These are phyloP conservation scores for Diarsia rubi DNA, from an alignment of 2,888 invertebrate genomes.

Conservation along the genomic window DNA sequence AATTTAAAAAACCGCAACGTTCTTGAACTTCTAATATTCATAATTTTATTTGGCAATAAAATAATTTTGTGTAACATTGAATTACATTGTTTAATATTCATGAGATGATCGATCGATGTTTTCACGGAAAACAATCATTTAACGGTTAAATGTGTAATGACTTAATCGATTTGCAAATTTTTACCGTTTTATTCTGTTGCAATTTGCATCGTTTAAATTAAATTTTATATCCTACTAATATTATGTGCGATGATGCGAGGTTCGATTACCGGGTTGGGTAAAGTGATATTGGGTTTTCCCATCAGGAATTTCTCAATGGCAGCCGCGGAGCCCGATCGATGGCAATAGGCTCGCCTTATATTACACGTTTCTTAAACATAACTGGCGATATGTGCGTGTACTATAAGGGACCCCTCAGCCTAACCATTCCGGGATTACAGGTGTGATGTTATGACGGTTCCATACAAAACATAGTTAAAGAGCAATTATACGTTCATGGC, in stretches of 20 bases:
- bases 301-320: not conserved
- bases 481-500: conserved; percentile 13
- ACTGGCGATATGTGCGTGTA: not conserved
- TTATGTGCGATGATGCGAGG: too few species aligned
- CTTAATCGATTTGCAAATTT: conserved; percentile 47
- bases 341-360: not conserved
- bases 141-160: conserved; percentile 53
- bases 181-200: conserved; percentile 28
- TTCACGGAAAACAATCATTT: conserved; percentile 61
- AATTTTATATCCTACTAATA: conserved; percentile 11
- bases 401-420: not conserved
- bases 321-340: not conserved
- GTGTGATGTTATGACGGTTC: not conserved
- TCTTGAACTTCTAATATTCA: conserved; percentile 66
- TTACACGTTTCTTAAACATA: not conserved
- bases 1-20: conserved; percentile 29
- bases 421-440: not conserved
- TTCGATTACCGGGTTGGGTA: not conserved
- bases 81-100: conserved; percentile 66
- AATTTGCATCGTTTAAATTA: conserved; percentile 26
- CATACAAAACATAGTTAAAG: not conserved
- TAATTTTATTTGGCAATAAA: conserved; percentile 44
- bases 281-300: not conserved
- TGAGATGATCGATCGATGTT: conserved; percentile 53
- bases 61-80: conserved; percentile 63